phyloP scores from a whole-genome alignment of 2,113 vertebrate species.

The Equus przewalskii region DNA sequence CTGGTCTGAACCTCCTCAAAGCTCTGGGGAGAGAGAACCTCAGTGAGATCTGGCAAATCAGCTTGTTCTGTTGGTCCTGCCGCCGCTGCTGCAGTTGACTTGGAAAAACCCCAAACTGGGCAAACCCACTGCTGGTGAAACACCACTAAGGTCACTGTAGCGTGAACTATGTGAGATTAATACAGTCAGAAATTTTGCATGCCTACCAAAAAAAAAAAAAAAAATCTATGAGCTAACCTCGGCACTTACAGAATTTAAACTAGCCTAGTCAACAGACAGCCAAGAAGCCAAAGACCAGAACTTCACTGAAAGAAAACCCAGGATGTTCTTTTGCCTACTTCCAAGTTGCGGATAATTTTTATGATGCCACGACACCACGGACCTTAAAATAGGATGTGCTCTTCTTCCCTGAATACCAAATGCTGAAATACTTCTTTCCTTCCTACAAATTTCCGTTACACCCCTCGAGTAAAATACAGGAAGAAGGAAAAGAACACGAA shows the following conservation, averaged over 20 bases:
- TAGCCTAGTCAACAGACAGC: neutral
- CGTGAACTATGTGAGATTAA: neutral
- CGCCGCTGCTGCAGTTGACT: neutral
- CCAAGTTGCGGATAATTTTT: neutral
- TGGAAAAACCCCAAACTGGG: neutral
- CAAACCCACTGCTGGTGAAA: neutral
- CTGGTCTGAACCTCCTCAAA: neutral
- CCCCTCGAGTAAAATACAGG: neutral
- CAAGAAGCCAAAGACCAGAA: neutral
- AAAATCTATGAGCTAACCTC: neutral
- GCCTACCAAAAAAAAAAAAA: neutral
- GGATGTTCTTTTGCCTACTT: neutral
- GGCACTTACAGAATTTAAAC: neutral
- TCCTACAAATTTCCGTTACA: neutral
- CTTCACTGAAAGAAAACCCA: neutral
- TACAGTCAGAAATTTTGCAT: neutral
- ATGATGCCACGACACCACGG: neutral
- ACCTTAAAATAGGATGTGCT: neutral
- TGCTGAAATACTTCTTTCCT: neutral
- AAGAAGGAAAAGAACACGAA: neutral
- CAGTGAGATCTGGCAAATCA: neutral
- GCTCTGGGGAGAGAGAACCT: neutral
- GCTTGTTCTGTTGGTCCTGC: neutral
- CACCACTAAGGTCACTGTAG: neutral
- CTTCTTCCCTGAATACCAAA: neutral